Conservation (phyloP, 2,888 invertebrate species). For the Lottia scabra region DNA sequence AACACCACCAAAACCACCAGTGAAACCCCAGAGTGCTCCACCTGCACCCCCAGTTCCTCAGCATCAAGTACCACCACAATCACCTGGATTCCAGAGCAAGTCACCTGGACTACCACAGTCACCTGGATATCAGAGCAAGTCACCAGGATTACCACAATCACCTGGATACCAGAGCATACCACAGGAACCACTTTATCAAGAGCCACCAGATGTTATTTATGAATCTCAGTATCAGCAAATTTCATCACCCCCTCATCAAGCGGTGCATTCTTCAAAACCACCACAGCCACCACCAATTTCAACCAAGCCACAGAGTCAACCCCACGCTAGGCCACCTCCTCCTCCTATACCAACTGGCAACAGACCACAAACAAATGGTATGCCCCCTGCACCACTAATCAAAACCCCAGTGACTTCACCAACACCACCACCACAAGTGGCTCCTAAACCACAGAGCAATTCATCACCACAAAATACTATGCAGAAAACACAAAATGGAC, state of each 20-base stretch:
- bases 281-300: slow-evolving; percentile 11
- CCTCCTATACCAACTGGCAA: slow-evolving; percentile 23
- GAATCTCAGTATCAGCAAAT: slow-evolving; percentile 5
- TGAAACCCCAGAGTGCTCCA: slow-evolving; percentile 9
- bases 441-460: slow-evolving; percentile 14
- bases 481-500: slow-evolving; percentile 19
- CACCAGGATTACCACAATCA: slow-evolving; percentile 5
- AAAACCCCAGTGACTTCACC: slow-evolving; percentile 32
- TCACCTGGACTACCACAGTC: slow-evolving; percentile 2
- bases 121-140: not conserved
- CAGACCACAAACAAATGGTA: slow-evolving; percentile 20
- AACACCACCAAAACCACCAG: slow-evolving; percentile 18
- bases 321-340: slow-evolving; percentile 28
- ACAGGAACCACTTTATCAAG: slow-evolving; percentile 9
- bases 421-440: slow-evolving; percentile 12
- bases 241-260: slow-evolving; percentile 7
- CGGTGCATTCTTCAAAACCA: slow-evolving; percentile 1
- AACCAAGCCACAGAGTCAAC: slow-evolving; percentile 5
- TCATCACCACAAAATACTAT: slow-evolving; percentile 24
- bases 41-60: slow-evolving; percentile 13
- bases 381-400: slow-evolving; percentile 29
- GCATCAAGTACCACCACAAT: not conserved
- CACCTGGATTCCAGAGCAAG: not conserved
- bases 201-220: slow-evolving; percentile 7
- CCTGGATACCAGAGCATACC: slow-evolving; percentile 12